Percentiles rank a stretch among this genome's conserved stretches.
phyloP scores from a whole-genome alignment of 2,888 invertebrate species.

The Drosophila affinis region DNA sequence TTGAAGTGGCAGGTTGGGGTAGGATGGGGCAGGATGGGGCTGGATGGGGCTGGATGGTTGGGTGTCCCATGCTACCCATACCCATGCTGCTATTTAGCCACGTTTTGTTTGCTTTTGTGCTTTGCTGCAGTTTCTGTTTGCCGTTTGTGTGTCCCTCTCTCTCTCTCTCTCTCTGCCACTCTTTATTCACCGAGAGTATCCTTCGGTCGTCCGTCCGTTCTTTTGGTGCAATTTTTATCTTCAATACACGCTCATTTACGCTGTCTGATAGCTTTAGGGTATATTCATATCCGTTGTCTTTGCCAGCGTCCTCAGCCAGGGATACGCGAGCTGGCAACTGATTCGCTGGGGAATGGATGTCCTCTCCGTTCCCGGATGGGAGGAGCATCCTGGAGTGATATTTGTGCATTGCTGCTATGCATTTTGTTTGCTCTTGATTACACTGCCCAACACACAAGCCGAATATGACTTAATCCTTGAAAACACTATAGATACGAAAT shows the following conservation, averaged over 20 bases:
- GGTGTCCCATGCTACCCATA: slow-evolving; percentile 11
- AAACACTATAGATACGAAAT: too few relatives aligned
- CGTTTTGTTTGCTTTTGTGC: slow-evolving; percentile 64
- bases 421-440: slow-evolving; percentile 53
- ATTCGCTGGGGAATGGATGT: slow-evolving; percentile 34
- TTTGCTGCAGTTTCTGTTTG: slow-evolving; percentile 33
- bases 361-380: not conserved
- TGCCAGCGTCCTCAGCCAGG: slow-evolving; percentile 31
- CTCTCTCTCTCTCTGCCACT: slow-evolving; percentile 2
- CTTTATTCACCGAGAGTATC: slow-evolving; percentile 2
- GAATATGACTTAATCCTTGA: not conserved
- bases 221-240: slow-evolving; percentile 63
- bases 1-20: slow-evolving; percentile 22
- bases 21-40: slow-evolving; percentile 6
- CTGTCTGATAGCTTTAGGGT: slow-evolving; percentile 76
- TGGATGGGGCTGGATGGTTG: slow-evolving; percentile 7
- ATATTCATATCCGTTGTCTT: slow-evolving; percentile 78
- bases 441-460: slow-evolving; percentile 23
- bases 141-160: slow-evolving; percentile 20
- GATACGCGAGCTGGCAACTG: slow-evolving; percentile 42
- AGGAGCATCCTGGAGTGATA: slow-evolving; percentile 2
- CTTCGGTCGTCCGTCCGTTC: slow-evolving; percentile 20
- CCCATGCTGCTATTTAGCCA: slow-evolving; percentile 58
- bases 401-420: slow-evolving; percentile 32
- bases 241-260: slow-evolving; percentile 77